Percentiles rank a stretch among this genome's conserved stretches.
Conservation (phyloP, 2,113 vertebrate species). For the Hydrolagus affinis region DNA sequence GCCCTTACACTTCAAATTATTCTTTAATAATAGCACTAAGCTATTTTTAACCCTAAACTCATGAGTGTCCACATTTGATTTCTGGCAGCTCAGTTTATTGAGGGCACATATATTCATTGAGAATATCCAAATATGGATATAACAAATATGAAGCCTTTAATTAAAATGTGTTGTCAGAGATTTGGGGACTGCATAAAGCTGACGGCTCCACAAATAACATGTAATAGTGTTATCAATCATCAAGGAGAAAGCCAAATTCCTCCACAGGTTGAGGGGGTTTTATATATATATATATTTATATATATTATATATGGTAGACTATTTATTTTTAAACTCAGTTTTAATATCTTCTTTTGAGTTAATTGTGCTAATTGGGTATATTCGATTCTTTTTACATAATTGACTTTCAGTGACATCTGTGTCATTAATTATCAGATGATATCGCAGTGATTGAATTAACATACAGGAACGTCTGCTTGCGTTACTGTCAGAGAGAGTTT, state of each 20-base stretch:
- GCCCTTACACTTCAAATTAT: background rate
- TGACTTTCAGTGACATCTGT: background rate
- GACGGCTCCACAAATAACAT: background rate
- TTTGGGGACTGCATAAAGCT: background rate
- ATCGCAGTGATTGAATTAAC: background rate
- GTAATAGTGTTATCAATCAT: too few relatives aligned
- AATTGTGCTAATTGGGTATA: background rate
- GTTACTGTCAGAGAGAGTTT: background rate
- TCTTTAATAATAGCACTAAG: background rate
- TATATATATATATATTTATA: too few relatives aligned
- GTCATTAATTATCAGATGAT: background rate
- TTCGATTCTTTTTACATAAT: background rate
- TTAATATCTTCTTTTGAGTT: conserved; percentile 6
- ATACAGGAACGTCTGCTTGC: background rate
- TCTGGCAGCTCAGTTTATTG: background rate
- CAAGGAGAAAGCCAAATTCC: too few relatives aligned
- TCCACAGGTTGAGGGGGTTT: too few relatives aligned
- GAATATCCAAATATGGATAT: background rate
- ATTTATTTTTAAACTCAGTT: background rate
- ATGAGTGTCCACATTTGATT: background rate
- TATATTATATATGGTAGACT: too few relatives aligned
- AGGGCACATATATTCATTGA: background rate
- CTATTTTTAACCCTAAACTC: background rate
- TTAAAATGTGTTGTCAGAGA: background rate
- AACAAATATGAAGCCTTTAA: background rate